phyloP scores from a whole-genome alignment of 2,888 invertebrate genomes.

The Eudemis profundana region DNA sequence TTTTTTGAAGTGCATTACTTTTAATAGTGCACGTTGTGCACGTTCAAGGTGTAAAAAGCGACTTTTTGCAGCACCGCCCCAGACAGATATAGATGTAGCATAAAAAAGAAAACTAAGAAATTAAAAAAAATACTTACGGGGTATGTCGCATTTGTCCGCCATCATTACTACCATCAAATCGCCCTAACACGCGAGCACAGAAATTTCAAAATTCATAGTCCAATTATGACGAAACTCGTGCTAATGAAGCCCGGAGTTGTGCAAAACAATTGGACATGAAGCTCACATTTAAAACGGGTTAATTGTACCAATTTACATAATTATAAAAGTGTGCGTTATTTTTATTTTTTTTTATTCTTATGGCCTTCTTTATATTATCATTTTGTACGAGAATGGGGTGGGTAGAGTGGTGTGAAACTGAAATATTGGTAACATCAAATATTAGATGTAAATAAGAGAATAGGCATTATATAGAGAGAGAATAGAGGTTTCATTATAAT shows the following conservation, averaged over 20 bases:
- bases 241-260: slow-evolving; percentile 31
- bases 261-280: slow-evolving; percentile 39
- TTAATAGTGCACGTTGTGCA: no score
- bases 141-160: neutral
- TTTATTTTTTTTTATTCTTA: slow-evolving; percentile 10
- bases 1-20: no score
- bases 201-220: slow-evolving; percentile 31
- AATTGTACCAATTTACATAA: slow-evolving; percentile 32
- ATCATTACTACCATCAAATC: slow-evolving; percentile 18
- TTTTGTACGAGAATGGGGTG: neutral
- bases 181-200: slow-evolving; percentile 19
- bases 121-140: neutral
- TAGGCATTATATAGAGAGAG: no score
- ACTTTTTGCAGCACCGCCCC: no score
- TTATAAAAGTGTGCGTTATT: slow-evolving; percentile 10
- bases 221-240: slow-evolving; percentile 35
- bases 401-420: neutral
- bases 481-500: no score
- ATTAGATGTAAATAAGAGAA: no score
- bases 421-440: no score
- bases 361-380: slow-evolving; percentile 3
- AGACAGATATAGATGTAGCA: no score
- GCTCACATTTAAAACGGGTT: slow-evolving; percentile 27
- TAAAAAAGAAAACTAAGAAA: no score
- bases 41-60: no score